Evolutionary conservation across 2,113 vertebrate genomes (phyloP).

Genomic region (Theropithecus gelada): DNA sequence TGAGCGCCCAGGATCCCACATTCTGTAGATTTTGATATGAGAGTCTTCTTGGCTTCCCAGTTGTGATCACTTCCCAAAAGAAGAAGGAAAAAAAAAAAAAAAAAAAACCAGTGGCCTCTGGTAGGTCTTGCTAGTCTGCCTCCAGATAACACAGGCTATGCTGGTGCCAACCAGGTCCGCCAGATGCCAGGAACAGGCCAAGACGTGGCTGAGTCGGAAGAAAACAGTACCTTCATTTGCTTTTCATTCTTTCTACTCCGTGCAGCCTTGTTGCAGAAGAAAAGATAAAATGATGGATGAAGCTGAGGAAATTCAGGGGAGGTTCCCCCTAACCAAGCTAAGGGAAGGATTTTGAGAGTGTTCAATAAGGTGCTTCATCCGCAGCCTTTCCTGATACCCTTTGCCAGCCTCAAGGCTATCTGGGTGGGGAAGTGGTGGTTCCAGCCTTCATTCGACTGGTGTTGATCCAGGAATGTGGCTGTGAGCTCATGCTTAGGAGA

Average conservation of each 20-base stretch:
- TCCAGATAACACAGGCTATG: neutral
- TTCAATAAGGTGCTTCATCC: neutral
- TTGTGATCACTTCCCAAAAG: neutral
- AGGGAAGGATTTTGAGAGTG: neutral
- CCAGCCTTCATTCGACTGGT: neutral
- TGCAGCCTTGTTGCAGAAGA: neutral
- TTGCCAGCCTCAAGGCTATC: neutral
- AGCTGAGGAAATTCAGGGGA: neutral
- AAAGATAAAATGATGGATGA: constrained; percentile 1
- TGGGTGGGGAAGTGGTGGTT: neutral
- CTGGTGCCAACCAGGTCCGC: neutral
- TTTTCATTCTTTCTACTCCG: neutral
- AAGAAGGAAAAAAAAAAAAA: neutral
- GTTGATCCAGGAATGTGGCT: neutral
- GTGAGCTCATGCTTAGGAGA: neutral
- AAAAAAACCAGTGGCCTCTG: neutral
- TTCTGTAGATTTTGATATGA: neutral
- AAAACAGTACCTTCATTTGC: neutral
- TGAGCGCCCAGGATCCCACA: neutral
- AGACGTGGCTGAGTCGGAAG: neutral
- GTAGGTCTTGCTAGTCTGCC: neutral
- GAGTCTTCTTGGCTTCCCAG: neutral
- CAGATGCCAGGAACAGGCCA: neutral
- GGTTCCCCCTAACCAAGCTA: neutral
- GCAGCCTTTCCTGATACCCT: neutral